phyloP scores from a whole-genome alignment of 2,113 vertebrate genomes.

The Sapajus apella region DNA sequence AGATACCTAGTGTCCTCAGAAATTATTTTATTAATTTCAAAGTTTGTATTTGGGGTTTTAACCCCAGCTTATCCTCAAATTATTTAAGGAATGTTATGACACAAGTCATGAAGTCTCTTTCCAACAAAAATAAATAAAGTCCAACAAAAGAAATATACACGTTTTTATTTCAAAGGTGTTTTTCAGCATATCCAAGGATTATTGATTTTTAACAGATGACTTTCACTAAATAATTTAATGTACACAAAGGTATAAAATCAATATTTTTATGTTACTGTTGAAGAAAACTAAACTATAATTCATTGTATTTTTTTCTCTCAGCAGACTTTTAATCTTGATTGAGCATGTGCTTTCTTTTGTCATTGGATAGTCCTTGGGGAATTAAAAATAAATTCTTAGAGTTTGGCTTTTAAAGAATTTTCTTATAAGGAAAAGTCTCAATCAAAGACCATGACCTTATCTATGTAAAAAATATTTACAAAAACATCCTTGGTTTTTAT shows the following conservation, averaged over 20 bases:
- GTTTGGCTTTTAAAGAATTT: not conserved
- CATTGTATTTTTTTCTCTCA: not conserved
- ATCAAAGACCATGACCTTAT: not conserved
- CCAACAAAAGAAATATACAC: not conserved
- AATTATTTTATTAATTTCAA: constrained; percentile 24
- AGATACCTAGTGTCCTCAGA: not conserved
- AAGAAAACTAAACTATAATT: constrained; percentile 18
- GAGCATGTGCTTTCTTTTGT: not conserved
- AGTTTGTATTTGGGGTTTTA: constrained; percentile 16
- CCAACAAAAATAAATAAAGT: constrained; percentile 28
- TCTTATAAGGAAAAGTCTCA: constrained; percentile 1
- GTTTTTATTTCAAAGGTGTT: not conserved
- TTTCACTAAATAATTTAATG: constrained; percentile 31
- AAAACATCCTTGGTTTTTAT: not conserved
- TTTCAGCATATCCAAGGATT: not conserved
- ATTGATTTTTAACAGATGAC: constrained; percentile 6
- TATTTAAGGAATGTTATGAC: not conserved
- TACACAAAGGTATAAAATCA: not conserved
- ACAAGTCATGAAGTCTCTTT: constrained; percentile 6
- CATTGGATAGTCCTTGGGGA: not conserved
- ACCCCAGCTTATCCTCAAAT: constrained; percentile 31
- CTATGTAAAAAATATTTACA: not conserved
- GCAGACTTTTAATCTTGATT: not conserved
- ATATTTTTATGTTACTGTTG: constrained; percentile 7
- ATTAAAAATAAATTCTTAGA: not conserved